Evolutionary conservation across 2,888 invertebrate genomes (phyloP).

Genomic region (Dryobota labecula): DNA sequence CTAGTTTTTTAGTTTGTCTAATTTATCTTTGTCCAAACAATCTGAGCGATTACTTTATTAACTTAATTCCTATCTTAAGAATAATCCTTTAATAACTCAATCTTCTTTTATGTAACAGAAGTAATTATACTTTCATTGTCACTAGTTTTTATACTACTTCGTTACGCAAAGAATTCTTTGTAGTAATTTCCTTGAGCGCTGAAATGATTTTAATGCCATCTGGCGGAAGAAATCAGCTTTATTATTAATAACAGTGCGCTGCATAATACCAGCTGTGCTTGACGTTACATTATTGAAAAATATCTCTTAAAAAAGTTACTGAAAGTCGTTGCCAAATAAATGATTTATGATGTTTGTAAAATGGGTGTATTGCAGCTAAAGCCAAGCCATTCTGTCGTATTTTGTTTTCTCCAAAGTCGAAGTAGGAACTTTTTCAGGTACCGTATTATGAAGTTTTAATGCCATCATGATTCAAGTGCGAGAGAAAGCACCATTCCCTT

Average conservation of each 20-base stretch:
- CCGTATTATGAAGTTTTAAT: not conserved
- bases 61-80: constrained; percentile 11
- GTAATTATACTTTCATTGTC: constrained; percentile 38
- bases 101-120: constrained; percentile 29
- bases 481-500: not conserved
- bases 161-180: constrained; percentile 38
- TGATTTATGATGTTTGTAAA: constrained; percentile 35
- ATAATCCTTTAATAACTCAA: constrained; percentile 37
- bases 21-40: constrained; percentile 32
- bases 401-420: not conserved
- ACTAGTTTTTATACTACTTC: constrained; percentile 38
- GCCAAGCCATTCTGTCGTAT: too few relatives aligned
- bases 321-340: constrained; percentile 32
- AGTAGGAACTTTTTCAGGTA: too few relatives aligned
- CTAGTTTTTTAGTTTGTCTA: constrained; percentile 9
- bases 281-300: constrained; percentile 7
- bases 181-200: constrained; percentile 20
- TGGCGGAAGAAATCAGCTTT: constrained; percentile 41
- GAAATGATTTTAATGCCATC: constrained; percentile 33
- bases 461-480: not conserved
- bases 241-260: constrained; percentile 14
- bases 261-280: constrained; percentile 17
- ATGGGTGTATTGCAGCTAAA: constrained; percentile 9
- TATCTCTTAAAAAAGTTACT: not conserved
- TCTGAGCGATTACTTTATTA: constrained; percentile 25